phyloP scores from a whole-genome alignment of 23 tunicate genomes.

The Oikopleura dioica region DNA sequence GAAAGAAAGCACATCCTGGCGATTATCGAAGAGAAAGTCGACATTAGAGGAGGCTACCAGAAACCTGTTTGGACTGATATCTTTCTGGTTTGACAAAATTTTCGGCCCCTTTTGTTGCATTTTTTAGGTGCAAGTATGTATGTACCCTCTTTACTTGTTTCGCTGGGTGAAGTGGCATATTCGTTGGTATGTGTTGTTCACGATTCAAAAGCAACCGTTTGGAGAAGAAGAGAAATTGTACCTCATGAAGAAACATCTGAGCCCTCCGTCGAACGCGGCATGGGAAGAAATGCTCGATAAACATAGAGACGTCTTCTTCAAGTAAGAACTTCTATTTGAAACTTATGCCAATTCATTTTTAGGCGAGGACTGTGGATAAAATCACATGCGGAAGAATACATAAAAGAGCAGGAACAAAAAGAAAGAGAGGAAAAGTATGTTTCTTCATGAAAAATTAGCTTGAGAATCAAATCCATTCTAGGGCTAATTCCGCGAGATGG shows the following conservation, averaged over 20 bases:
- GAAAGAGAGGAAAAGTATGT: too few relatives aligned
- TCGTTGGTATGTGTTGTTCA: background rate
- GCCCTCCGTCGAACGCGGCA: background rate
- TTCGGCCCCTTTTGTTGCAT: too few relatives aligned
- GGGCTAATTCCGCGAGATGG: too few relatives aligned
- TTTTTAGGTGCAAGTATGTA: background rate
- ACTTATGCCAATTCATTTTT: too few relatives aligned
- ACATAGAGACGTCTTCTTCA: too few relatives aligned
- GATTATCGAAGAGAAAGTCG: conserved; percentile 70
- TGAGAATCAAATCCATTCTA: too few relatives aligned
- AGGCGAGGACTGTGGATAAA: too few relatives aligned
- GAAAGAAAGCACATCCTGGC: conserved; percentile 37
- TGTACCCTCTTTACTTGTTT: background rate
- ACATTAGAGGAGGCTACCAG: conserved; percentile 72
- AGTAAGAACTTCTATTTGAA: too few relatives aligned
- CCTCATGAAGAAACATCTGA: background rate
- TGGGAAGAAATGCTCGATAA: too few relatives aligned
- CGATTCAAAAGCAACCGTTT: background rate
- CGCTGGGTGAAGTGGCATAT: background rate
- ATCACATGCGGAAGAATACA: too few relatives aligned
- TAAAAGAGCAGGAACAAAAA: too few relatives aligned
- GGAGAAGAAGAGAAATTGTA: background rate
- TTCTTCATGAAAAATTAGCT: too few relatives aligned
- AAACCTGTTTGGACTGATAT: conserved; percentile 63
- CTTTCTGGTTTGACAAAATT: conserved; percentile 35